Base-by-base conservation (phyloP, 2,888 invertebrate species). In the Agriotes lineatus region DNA sequence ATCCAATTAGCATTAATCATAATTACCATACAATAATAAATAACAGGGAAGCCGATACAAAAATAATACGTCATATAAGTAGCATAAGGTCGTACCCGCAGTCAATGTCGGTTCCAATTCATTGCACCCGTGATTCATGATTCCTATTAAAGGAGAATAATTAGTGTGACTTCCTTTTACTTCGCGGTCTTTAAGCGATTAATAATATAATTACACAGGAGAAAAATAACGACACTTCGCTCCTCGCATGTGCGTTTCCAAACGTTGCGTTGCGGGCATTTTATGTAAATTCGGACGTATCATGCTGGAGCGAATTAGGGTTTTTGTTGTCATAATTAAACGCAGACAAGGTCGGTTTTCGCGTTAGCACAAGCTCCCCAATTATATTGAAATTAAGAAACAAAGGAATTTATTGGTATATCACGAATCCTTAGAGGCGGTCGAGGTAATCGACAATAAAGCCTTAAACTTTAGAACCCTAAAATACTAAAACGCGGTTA, bases 111-210 rank as follows among this genome's bases (percentile, higher is more conserved):
- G 68, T 63, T 68, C 62, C 58, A 44, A 62, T 68, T 54, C 63
- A 68, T 68, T 68, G 57, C 62, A 57, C 45, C 20, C 58, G 44
- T 69, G 69, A 69, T 69, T 69, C 64, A 69, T 69, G 54, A 60
- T 56, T 52, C 52, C 64, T 59, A 69, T 64, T 69, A 69, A 66
- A 66, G 22, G 44, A 19, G 42, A 37, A 54, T 64, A 64, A 64
- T 64, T 64, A 48, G 45, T 48, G 64, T 39, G 57, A 64, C 64
- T 64, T 64, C 64, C 64, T 64, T 64, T 64, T 64, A 58, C 35
- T 58, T 57, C 30, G 35, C 25, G 39, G 30, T 57, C 57, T 64
- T 64, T 64, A 44, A 37, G 57, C 56, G 54, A 45, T 64, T 56
- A 64, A 64, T 64, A 64, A 64, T 18, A 18, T 18, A 52, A 33